Conservation (phyloP, 2,113 vertebrate species). For the Balaenoptera acutorostrata region DNA sequence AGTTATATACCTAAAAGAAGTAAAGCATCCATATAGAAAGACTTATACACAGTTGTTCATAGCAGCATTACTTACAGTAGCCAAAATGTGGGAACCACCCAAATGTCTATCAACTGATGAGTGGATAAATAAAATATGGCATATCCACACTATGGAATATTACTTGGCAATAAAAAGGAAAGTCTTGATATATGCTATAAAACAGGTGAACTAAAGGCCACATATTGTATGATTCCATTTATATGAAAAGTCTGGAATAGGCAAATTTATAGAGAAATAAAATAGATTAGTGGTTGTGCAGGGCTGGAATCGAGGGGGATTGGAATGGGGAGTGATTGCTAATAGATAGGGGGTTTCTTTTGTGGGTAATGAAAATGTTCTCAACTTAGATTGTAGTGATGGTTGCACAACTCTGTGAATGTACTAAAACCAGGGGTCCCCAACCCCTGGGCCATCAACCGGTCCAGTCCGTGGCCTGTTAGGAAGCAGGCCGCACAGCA, state of each 20-base stretch:
- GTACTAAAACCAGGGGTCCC: background rate
- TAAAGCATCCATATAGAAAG: background rate
- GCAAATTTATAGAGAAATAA: background rate
- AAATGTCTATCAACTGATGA: background rate
- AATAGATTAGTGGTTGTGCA: background rate
- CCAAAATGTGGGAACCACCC: background rate
- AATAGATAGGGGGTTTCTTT: background rate
- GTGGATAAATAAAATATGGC: background rate
- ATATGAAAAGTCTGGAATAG: background rate
- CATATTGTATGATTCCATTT: background rate
- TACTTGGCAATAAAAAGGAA: slow-evolving; percentile 4
- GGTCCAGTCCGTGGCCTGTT: too few species aligned
- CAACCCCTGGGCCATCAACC: too few species aligned
- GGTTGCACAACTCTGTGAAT: background rate
- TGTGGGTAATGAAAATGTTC: background rate
- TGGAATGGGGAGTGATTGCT: background rate
- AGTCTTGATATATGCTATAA: background rate
- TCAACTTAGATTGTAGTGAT: background rate
- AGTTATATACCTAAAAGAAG: background rate
- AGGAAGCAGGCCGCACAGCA: too few species aligned
- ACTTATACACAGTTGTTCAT: background rate
- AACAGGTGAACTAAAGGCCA: background rate
- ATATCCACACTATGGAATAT: background rate
- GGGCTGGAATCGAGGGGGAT: background rate
- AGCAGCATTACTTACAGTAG: background rate